Conservation (phyloP, 2,113 vertebrate genomes). For the Cynocephalus volans region DNA sequence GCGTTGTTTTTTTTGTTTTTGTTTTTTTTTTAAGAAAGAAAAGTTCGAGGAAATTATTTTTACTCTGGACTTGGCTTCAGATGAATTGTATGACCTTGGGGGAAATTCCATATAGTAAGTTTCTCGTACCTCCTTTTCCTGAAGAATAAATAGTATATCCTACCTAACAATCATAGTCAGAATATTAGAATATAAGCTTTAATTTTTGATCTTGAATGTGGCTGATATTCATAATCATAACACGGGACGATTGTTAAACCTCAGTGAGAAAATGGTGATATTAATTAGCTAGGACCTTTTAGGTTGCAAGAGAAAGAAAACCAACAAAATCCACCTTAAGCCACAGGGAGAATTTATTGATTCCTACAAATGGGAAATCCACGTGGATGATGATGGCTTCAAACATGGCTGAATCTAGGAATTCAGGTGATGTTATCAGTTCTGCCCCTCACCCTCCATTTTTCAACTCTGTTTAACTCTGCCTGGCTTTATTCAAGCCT, state of each 20-base stretch:
- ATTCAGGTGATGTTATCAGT: neutral
- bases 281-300: constrained; percentile 36
- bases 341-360: neutral
- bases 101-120: constrained; percentile 56
- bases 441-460: neutral
- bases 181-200: constrained; percentile 58
- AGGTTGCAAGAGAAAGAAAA: constrained; percentile 24
- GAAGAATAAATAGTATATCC: constrained; percentile 67
- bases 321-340: neutral
- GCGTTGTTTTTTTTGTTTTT: neutral
- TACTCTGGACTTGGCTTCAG: constrained; percentile 63
- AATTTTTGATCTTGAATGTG: constrained; percentile 51
- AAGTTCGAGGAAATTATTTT: constrained; percentile 63
- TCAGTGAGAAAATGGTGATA: constrained; percentile 9
- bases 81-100: constrained; percentile 49
- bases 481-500: neutral
- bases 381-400: neutral
- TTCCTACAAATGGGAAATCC: neutral
- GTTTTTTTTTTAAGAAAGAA: constrained; percentile 29
- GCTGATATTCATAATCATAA: neutral
- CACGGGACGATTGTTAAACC: neutral
- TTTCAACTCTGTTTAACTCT: neutral
- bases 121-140: constrained; percentile 65
- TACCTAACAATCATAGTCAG: constrained; percentile 51
- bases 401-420: neutral